Conservation (phyloP, 2,113 vertebrate genomes). For the Oncorhynchus keta region DNA sequence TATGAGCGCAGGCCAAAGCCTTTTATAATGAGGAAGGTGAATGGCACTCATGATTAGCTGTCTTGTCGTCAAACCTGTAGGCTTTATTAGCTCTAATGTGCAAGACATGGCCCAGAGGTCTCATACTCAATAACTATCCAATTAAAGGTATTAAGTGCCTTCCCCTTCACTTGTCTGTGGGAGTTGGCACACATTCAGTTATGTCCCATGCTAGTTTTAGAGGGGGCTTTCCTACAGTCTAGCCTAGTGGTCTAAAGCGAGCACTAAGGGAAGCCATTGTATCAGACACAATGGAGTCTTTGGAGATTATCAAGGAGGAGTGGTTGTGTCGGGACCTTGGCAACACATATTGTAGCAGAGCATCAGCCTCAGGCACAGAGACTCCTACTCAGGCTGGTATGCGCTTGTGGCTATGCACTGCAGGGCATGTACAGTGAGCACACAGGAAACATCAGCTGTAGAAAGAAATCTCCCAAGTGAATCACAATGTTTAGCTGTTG, state of each 20-base stretch:
- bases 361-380: constrained; percentile 29
- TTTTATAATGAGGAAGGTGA: constrained; percentile 25
- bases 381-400: constrained; percentile 25
- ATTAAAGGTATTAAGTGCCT: constrained; percentile 35
- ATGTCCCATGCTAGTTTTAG: constrained; percentile 33
- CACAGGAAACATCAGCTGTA: constrained; percentile 1
- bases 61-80: constrained; percentile 20
- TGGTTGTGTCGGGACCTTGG: constrained; percentile 44
- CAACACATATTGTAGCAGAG: constrained; percentile 46
- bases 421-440: constrained; percentile 13
- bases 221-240: constrained; percentile 55
- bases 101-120: constrained; percentile 23
- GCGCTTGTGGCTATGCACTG: background rate
- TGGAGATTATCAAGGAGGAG: constrained; percentile 51
- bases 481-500: constrained; percentile 1
- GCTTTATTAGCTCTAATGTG: constrained; percentile 5
- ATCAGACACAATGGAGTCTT: constrained; percentile 59
- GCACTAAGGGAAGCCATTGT: constrained; percentile 61
- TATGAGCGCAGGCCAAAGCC: background rate
- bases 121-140: constrained; percentile 41
- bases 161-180: constrained; percentile 28
- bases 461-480: constrained; percentile 2
- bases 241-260: constrained; percentile 17
- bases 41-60: constrained; percentile 11
- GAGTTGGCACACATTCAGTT: constrained; percentile 46